A percentile compares a stretch with the other conserved stretches of the same genome.
Evolutionary conservation across 2,797 vertebrate genomes (phyloP).

Genomic region (Anableps anableps): DNA sequence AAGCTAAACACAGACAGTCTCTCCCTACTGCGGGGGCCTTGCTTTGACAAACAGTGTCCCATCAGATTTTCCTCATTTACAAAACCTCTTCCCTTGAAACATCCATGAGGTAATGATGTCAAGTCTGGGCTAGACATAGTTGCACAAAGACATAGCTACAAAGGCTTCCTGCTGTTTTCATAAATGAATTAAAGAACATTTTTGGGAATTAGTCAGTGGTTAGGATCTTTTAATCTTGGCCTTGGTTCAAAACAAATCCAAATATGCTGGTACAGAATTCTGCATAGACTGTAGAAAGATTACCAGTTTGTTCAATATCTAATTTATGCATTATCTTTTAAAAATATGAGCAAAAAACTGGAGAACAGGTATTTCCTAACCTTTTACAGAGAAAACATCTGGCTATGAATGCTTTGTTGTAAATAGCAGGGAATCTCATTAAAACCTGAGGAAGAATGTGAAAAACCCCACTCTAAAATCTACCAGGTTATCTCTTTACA

Average conservation of each 20-base stretch:
- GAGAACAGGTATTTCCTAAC: not conserved
- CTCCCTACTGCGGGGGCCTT: conserved; percentile 16
- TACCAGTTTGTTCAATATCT: not conserved
- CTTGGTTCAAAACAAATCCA: conserved; percentile 19
- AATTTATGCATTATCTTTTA: not conserved
- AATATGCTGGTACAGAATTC: conserved; percentile 5
- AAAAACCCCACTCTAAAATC: conserved; percentile 6
- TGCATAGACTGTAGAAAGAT: not conserved
- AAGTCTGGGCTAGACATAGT: conserved; percentile 9
- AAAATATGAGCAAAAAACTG: not conserved
- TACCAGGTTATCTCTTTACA: no score
- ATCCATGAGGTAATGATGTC: conserved; percentile 9
- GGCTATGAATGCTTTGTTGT: conserved; percentile 13
- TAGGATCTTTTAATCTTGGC: conserved; percentile 31
- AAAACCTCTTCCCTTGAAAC: conserved; percentile 14
- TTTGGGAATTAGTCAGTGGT: conserved; percentile 9
- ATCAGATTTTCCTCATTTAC: conserved; percentile 27
- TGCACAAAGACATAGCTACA: conserved; percentile 35
- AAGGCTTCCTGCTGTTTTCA: conserved; percentile 47
- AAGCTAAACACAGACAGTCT: conserved; percentile 32
- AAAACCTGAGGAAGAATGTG: conserved; percentile 30
- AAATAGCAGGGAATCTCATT: conserved; percentile 11
- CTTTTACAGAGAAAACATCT: conserved; percentile 19
- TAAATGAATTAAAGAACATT: not conserved
- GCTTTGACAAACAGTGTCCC: conserved; percentile 41